Base-by-base conservation (phyloP, 2,888 invertebrate species). In the Alitta virens region DNA sequence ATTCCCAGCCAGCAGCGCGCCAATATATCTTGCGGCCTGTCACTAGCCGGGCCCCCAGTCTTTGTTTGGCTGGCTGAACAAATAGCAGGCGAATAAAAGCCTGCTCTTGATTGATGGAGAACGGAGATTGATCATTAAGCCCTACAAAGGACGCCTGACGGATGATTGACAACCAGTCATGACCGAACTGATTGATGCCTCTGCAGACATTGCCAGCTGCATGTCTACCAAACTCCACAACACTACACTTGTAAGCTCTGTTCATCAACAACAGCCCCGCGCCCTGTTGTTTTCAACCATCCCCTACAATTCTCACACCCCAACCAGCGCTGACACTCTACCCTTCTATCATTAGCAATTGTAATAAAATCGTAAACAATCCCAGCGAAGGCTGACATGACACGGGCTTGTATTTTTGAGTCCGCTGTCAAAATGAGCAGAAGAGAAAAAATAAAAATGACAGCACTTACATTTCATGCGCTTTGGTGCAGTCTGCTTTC, bases 401-500 rank as follows among this genome's bases (percentile, higher is more conserved):
- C 52, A 16, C 7, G 9, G 16, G n/a, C 9, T 25, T 33, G 12
- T 21, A 43, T 3, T n/a, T 7, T 24, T 26, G 3, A 12, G 7
- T 33, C 14, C 12, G 18, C 49, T 23, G 18, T 7, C 49, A 49
- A 21, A 3, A 49, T 2, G 14, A 24, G 14, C n/a, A 38, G 1
- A 33, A 33, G 12, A 7, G 33, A 12, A 33, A 33, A 12, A 12
- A 33, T 5, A 12, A 33, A 33, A 33, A 33, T 33, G 5, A 5
- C 7, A 33, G 7, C 69, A 76, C 77, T 74, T 73, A 77, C 77
- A 72, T 71, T 75, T 71, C 60, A 76, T 71, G 64, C 78, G 71
- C 64, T 76, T 75, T 38, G 78, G 94, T 91, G 71, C 91, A 87
- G 75, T 86, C 86, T 78, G 78, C 68, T 78, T 78, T 65, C 77